These are phyloP conservation scores for crab-eating macaque (Macaca fascicularis) DNA, from an alignment of 2,113 vertebrate genomes.

Conservation along the genomic window T2T-MFA8v1.1 NC_088379.1:73714501-73715000, in stretches of 20 bases:
- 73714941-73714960: neutral
- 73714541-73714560: neutral
- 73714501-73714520: too few relatives aligned
- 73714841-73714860: neutral
- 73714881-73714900: neutral
- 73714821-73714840: neutral
- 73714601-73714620: neutral
- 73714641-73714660: neutral
- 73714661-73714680: neutral
- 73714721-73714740: neutral
- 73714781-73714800: neutral
- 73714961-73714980: neutral
- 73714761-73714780: neutral
- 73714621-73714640: neutral
- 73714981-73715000: neutral
- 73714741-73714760: neutral
- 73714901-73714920: neutral
- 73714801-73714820: neutral
- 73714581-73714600: neutral
- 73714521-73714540: neutral
- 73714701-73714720: neutral
- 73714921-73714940: neutral
- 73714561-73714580: neutral
- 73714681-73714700: neutral
- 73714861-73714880: neutral